Evolutionary conservation across 92 coral and sea anemone genomes (phyloP).

Genomic region (Heliopora coerulea): DNA sequence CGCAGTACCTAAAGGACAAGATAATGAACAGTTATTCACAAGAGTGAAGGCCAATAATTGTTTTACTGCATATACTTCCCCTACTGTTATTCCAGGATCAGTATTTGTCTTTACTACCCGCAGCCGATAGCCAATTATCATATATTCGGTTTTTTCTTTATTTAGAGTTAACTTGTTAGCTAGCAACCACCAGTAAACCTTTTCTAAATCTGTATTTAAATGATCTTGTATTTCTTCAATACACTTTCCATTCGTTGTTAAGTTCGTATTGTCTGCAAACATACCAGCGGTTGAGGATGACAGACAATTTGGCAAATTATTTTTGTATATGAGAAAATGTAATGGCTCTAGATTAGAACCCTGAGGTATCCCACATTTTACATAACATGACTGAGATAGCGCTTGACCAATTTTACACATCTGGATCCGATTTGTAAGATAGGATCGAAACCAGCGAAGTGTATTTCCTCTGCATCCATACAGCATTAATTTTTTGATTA

Average conservation of each 20-base stretch:
- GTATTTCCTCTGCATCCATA: too few relatives aligned
- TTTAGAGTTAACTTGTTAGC: slow-evolving; percentile 9
- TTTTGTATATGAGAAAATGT: too few relatives aligned
- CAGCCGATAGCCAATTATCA: slow-evolving; percentile 2
- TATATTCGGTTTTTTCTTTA: slow-evolving; percentile 6
- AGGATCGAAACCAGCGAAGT: too few relatives aligned
- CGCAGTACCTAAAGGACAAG: slow-evolving; percentile 94
- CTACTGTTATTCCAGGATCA: background rate
- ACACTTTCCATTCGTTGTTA: background rate
- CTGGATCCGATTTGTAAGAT: too few relatives aligned
- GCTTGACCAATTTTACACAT: too few relatives aligned
- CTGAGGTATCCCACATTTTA: too few relatives aligned
- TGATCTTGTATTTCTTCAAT: background rate
- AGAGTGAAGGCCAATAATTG: too few relatives aligned
- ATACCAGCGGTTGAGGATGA: background rate
- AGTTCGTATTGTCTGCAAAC: slow-evolving; percentile 9
- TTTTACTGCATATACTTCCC: background rate
- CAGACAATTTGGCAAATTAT: slow-evolving; percentile 11
- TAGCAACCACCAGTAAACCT: background rate
- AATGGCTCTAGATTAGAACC: too few relatives aligned
- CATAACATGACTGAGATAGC: too few relatives aligned
- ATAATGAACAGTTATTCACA: too few relatives aligned
- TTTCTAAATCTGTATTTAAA: slow-evolving; percentile 10
- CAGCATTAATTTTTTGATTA: too few relatives aligned
- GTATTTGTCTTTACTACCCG: background rate